phyloP scores from a whole-genome alignment of 92 coral and sea anemone species.

The Zoanthus solanderi region DNA sequence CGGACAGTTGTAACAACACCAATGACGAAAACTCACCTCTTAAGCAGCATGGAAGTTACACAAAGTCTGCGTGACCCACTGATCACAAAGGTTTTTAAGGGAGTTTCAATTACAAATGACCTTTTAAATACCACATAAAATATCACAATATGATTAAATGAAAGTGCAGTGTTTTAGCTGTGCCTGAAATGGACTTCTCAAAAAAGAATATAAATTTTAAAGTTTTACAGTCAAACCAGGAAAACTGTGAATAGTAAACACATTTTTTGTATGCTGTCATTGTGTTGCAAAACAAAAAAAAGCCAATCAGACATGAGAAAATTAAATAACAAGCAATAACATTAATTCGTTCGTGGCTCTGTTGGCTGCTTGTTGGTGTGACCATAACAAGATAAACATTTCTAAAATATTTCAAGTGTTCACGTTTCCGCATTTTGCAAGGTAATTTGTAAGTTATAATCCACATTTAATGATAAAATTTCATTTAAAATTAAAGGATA shows the following conservation, averaged over 20 bases:
- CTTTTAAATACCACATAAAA: not conserved
- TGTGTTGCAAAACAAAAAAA: not conserved
- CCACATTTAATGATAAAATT: constrained; percentile 1
- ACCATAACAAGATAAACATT: not conserved
- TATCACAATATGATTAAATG: not conserved
- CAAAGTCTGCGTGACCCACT: constrained; percentile 10
- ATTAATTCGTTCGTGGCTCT: not conserved
- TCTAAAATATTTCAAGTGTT: no score
- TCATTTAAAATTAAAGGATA: not conserved
- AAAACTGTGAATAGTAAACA: constrained; percentile 1
- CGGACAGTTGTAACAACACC: not conserved
- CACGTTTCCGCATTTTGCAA: not conserved
- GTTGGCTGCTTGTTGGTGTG: constrained; percentile 2
- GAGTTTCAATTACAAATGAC: not conserved
- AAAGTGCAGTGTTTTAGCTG: not conserved
- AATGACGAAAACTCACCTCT: not conserved
- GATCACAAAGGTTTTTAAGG: constrained; percentile 16
- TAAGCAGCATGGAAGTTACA: constrained; percentile 2
- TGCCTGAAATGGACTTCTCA: not conserved
- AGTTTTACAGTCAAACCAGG: constrained; percentile 1
- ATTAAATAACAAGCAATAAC: not conserved
- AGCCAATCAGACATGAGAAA: constrained; percentile 5
- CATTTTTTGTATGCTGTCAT: not conserved
- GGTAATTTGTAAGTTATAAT: constrained; percentile 11
- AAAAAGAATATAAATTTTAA: not conserved